These are phyloP conservation scores for Cephus runcator DNA, from an alignment of 2,888 invertebrate genomes.

Conservation along the genomic window DNA sequence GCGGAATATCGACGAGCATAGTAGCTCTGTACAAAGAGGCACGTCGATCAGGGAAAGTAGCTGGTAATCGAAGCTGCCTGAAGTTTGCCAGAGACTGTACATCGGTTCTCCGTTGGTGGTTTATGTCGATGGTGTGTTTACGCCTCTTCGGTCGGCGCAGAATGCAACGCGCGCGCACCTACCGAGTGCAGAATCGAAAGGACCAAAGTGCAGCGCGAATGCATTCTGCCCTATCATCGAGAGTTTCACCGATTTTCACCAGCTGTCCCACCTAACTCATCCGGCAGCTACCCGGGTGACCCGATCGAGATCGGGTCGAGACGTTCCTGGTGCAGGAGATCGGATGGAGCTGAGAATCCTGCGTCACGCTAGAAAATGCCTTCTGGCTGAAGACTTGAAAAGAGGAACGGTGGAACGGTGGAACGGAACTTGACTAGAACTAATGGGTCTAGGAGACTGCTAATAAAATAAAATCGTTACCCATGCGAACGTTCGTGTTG, in stretches of 20 bases:
- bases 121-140: slow-evolving; percentile 42
- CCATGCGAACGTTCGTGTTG: slow-evolving; percentile 40
- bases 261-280: too few relatives aligned
- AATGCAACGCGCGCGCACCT: slow-evolving; percentile 28
- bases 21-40: neutral
- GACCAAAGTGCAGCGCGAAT: too few relatives aligned
- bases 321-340: too few relatives aligned
- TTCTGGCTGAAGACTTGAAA: slow-evolving; percentile 20
- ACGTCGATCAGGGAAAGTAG: neutral
- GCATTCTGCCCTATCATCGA: too few relatives aligned
- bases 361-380: slow-evolving; percentile 8
- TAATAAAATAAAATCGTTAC: slow-evolving; percentile 48
- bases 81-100: slow-evolving; percentile 32
- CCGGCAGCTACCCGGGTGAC: too few relatives aligned
- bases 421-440: neutral
- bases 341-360: slow-evolving; percentile 11
- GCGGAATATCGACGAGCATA: neutral
- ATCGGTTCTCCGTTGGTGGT: slow-evolving; percentile 39
- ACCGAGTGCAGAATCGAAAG: too few relatives aligned
- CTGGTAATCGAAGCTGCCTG: neutral
- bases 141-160: slow-evolving; percentile 41
- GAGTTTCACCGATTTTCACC: too few relatives aligned
- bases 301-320: too few relatives aligned
- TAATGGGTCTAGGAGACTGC: slow-evolving; percentile 7
- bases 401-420: slow-evolving; percentile 27